Evolutionary conservation across 2,797 vertebrate genomes (phyloP).

Genomic region (Myotis myotis): DNA sequence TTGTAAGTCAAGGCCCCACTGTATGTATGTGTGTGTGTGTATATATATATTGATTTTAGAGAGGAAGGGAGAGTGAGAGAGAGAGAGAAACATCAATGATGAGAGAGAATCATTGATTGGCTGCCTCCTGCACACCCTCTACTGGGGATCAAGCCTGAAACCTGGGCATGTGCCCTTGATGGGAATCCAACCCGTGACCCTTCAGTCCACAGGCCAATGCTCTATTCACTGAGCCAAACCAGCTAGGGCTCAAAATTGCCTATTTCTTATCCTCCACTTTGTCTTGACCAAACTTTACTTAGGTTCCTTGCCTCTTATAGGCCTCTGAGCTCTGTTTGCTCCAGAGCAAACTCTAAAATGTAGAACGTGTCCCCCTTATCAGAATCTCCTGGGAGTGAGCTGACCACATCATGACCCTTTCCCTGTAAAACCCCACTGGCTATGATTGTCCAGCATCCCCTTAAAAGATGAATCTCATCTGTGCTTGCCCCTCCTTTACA

Average conservation of each 20-base stretch:
- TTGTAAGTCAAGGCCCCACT: no score
- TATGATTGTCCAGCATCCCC: neutral
- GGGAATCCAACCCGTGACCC: no score
- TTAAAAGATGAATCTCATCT: conserved; percentile 3
- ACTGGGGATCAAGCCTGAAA: no score
- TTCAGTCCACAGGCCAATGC: no score
- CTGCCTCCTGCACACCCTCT: no score
- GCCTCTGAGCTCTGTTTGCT: neutral
- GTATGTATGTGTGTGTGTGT: no score
- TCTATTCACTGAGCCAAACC: no score
- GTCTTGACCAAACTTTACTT: neutral
- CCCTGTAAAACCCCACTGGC: neutral
- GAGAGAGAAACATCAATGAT: no score
- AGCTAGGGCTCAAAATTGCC: neutral
- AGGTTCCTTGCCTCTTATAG: neutral
- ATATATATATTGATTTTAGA: no score
- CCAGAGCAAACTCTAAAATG: neutral
- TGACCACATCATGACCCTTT: neutral
- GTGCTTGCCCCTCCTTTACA: neutral
- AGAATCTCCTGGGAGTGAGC: neutral
- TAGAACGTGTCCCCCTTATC: neutral
- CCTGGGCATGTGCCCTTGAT: no score
- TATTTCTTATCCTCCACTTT: neutral
- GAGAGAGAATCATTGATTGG: no score
- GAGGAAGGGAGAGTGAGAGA: no score